Percentiles rank a stretch among this genome's conserved stretches.
Conservation (phyloP, 2,113 vertebrate genomes). For the Burhinus oedicnemus region DNA sequence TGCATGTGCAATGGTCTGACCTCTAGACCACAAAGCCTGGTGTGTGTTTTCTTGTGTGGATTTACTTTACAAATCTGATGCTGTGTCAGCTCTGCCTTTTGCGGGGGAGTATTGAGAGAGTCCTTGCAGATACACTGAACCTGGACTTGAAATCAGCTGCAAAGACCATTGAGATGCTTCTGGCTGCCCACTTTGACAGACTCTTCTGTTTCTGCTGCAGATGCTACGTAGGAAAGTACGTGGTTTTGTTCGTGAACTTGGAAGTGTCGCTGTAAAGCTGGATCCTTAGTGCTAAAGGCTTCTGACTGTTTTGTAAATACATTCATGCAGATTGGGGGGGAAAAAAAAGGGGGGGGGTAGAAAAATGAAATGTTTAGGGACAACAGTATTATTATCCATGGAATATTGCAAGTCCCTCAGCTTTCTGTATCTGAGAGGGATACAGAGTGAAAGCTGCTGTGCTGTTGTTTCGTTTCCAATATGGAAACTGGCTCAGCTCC, state of each 20-base stretch:
- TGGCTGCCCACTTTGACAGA: not conserved
- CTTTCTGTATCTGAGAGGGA: not conserved
- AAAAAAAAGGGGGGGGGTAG: not conserved
- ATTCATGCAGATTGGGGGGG: not conserved
- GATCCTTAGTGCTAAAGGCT: not conserved
- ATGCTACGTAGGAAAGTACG: accelerated
- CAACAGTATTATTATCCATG: accelerated
- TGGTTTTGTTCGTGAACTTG: not conserved
- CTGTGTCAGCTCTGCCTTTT: not conserved
- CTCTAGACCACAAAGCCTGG: not conserved
- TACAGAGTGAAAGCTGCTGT: not conserved
- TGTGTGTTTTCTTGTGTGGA: not conserved
- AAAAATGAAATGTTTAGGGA: not conserved
- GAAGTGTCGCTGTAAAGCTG: not conserved
- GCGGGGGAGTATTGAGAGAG: not conserved
- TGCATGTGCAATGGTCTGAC: not conserved
- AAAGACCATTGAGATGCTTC: not conserved
- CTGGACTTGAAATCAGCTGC: not conserved
- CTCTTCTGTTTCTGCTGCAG: not conserved
- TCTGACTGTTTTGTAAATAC: not conserved
- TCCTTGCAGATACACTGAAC: not conserved
- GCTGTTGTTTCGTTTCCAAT: accelerated
- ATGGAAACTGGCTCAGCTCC: not conserved
- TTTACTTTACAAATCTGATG: not conserved
- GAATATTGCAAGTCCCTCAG: not conserved